Conservation (phyloP, 2,797 vertebrate genomes). For the Muscicapa striata region DNA sequence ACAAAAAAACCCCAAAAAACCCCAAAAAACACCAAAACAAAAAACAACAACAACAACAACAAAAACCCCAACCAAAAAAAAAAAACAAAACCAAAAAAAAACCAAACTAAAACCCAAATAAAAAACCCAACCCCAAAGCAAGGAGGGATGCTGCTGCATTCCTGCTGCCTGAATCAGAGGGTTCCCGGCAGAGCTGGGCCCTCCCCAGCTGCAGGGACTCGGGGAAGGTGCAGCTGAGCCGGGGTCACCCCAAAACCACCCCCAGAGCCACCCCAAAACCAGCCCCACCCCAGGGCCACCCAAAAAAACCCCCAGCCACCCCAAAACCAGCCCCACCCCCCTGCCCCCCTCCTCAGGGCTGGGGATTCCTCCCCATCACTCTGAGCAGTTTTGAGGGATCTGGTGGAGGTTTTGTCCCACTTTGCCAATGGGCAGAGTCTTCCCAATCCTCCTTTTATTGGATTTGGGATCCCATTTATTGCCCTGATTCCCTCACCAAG, state of each 20-base stretch:
- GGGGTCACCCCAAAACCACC: rapidly evolving
- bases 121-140: neutral
- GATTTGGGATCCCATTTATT: too few species aligned
- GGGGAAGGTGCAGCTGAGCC: neutral
- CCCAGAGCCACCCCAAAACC: neutral
- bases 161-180: neutral
- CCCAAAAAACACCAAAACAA: too few species aligned
- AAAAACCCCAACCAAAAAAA: too few species aligned
- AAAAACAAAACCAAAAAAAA: neutral
- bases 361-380: neutral
- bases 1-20: too few species aligned
- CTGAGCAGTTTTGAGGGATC: neutral
- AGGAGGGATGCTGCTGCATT: neutral
- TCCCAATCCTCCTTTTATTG: neutral
- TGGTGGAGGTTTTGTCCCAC: too few species aligned
- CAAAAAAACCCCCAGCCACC: too few species aligned
- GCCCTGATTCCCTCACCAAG: too few species aligned
- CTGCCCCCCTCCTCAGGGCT: neutral
- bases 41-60: too few species aligned
- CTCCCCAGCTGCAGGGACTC: neutral
- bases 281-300: too few species aligned
- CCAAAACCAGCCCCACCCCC: too few species aligned
- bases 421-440: too few species aligned
- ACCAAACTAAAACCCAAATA: too few species aligned
- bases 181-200: neutral